Evolutionary conservation across 2,888 invertebrate species (phyloP), one percentile per base, ranked within the genome.

Genomic region (Druceiella hillmani): DNA sequence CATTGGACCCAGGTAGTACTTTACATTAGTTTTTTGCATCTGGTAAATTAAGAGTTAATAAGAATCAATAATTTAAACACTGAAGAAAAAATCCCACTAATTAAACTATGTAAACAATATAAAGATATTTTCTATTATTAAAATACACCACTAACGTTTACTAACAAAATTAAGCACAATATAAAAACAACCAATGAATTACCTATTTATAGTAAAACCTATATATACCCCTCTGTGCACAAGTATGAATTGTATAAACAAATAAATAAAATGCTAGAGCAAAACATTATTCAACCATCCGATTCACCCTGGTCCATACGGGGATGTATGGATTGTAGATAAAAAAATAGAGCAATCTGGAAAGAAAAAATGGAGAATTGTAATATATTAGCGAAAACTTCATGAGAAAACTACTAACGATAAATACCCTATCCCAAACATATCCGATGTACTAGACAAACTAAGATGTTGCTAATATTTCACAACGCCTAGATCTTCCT

Each of bases 371-470:
- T 57, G 50, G 52, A 40, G 57, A 16, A 40, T 61, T 11, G 61
- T 62, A 3, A 53, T 60, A 2, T 59, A 62, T 40, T 62, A 56
- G 39, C 36, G 57, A 17, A 54, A 57, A 43, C 31, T 62, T 31
- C 64, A 64, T 40, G 51, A 59, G 6, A 50, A 52, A 17, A 61
- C 61, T 1, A 47, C 58, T 1, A 53, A 50, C 3, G 57, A 61
- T 14, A 38, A 38, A 38, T 59, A 53, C 40, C 58, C 59, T 3
- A 41, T 61, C 14, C 57, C 59, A 0, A 56, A 55, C 38, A 61
- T 60, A 3, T 40, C 47, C 2, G 55, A 57, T 26, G 59, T 62
- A 29, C 39, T 61, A 9, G 55, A 58, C 36, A 54, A 59, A 45
- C 36, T 63, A 35, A 56, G 58, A 17, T 50, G 53, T 37, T 46